Evolutionary conservation across 2,888 invertebrate species (phyloP).

Genomic region (Panopea generosa): DNA sequence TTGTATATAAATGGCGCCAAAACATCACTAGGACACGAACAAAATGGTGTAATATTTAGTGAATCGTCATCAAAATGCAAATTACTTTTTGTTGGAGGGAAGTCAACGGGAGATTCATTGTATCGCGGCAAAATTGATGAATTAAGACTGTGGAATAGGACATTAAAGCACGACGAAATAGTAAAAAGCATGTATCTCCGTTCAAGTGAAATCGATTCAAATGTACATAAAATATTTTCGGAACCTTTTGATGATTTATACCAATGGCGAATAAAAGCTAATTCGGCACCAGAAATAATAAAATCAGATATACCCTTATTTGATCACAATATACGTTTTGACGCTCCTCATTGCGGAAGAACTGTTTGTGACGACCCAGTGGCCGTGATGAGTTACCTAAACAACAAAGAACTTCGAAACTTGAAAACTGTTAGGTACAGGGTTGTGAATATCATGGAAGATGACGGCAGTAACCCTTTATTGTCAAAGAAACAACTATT

Average conservation of each 20-base stretch:
- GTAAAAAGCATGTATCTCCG: conserved; percentile 47
- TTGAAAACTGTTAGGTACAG: conserved; percentile 74
- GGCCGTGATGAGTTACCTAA: conserved; percentile 71
- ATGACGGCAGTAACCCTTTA: conserved; percentile 75
- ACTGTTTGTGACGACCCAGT: conserved; percentile 82
- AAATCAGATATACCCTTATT: conserved; percentile 57
- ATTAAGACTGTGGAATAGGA: conserved; percentile 67
- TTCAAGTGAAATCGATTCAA: background rate
- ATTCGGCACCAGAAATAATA: conserved; percentile 47
- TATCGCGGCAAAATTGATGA: conserved; percentile 76
- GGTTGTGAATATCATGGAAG: conserved; percentile 77
- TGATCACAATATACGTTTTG: conserved; percentile 61
- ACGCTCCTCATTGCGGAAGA: conserved; percentile 79
- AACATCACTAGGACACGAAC: conserved; percentile 64
- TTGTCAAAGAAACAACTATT: conserved; percentile 73
- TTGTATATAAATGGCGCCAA: conserved; percentile 76
- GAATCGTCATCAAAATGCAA: conserved; percentile 62
- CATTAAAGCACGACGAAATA: conserved; percentile 71
- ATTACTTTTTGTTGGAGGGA: conserved; percentile 73
- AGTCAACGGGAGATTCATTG: conserved; percentile 34
- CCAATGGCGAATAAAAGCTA: conserved; percentile 60
- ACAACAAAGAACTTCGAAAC: conserved; percentile 61
- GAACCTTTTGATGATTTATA: conserved; percentile 66
- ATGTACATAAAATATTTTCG: conserved; percentile 35
- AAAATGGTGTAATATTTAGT: conserved; percentile 69